Percentiles rank a stretch among this genome's conserved stretches.
phyloP scores from a whole-genome alignment of 1,140 invertebrate species.

The Campoletis sonorensis region DNA sequence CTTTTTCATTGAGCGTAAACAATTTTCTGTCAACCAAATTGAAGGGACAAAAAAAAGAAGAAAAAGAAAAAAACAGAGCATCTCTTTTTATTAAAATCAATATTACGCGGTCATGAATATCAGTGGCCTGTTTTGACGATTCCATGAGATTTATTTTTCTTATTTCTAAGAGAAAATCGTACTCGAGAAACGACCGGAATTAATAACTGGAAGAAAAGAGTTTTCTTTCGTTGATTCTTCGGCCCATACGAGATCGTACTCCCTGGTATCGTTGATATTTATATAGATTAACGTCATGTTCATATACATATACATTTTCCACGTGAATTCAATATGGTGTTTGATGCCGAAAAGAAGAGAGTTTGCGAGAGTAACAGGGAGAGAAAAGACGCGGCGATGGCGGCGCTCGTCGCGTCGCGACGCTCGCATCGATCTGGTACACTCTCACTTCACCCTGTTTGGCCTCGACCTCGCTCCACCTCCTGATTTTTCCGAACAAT shows the following conservation, averaged over 20 bases:
- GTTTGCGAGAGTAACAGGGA: constrained; percentile 32
- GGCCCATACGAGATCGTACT: neutral
- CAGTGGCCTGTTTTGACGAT: neutral
- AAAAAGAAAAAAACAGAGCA: no score
- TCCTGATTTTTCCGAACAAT: constrained; percentile 11
- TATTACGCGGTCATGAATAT: neutral
- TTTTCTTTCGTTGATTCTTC: neutral
- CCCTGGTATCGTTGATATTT: neutral
- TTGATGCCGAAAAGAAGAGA: neutral
- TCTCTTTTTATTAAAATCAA: no score
- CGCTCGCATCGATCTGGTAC: constrained; percentile 61
- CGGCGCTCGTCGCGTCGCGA: constrained; percentile 52
- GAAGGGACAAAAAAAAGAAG: no score
- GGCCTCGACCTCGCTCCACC: constrained; percentile 36
- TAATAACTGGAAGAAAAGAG: neutral
- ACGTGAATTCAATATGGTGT: neutral
- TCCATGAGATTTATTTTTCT: neutral
- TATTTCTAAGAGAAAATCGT: neutral
- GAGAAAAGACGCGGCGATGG: constrained; percentile 50
- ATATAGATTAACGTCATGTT: neutral
- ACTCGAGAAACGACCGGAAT: neutral
- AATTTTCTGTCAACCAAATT: no score
- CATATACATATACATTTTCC: neutral
- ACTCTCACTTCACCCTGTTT: constrained; percentile 53
- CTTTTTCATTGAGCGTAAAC: no score